Evolutionary conservation across 2,888 invertebrate genomes (phyloP).

Genomic region (Aporophyla nigra): DNA sequence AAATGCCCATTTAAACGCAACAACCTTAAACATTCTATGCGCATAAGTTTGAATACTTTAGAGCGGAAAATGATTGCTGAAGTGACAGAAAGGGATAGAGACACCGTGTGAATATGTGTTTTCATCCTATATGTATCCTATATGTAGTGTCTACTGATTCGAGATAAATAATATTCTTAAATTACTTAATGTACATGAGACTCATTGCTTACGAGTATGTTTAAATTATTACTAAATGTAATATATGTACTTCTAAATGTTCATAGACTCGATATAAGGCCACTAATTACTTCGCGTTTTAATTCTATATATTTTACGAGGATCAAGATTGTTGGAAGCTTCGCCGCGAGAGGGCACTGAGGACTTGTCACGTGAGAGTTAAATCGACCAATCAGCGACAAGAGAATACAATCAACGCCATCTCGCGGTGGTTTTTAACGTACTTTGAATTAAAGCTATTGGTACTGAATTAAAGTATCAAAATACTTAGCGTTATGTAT

Average conservation of each 20-base stretch:
- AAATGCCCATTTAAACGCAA: not conserved
- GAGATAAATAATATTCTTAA: not conserved
- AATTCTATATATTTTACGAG: not conserved
- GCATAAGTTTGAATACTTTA: not conserved
- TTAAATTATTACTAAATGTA: conserved; percentile 10
- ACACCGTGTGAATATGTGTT: not conserved
- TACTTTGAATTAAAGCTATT: not conserved
- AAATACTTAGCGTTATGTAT: not conserved
- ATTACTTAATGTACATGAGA: too few species aligned
- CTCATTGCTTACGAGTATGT: conserved; percentile 1
- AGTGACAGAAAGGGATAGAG: not conserved
- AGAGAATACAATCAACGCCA: not conserved
- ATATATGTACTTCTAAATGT: conserved; percentile 1
- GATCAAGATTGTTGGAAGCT: not conserved
- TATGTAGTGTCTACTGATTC: not conserved
- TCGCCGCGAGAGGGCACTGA: not conserved
- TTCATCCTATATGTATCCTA: not conserved
- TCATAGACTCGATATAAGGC: conserved; percentile 17
- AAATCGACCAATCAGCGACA: not conserved
- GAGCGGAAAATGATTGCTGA: not conserved
- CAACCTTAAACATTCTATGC: not conserved
- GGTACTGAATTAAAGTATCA: not conserved
- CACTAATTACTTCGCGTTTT: conserved; percentile 11
- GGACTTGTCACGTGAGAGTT: not conserved
- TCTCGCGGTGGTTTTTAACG: not conserved